Base-by-base conservation (phyloP, 2,888 invertebrate genomes). In the Pecten maximus region DNA sequence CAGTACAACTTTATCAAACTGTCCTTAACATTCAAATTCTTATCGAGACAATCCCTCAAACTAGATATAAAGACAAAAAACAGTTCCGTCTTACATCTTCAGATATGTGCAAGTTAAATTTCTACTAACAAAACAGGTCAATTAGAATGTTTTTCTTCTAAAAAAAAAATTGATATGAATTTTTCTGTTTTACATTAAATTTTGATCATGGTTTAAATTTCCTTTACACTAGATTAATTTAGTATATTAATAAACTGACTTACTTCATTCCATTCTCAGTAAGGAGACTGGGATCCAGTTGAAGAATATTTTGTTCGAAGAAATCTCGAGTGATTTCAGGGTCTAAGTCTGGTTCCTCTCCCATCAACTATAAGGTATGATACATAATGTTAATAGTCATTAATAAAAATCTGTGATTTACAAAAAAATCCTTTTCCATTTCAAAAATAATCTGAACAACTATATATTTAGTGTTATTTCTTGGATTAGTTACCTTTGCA, bases 251-350 rank as follows among this genome's bases (percentile, higher is more conserved):
- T 4, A 28, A 35, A 39, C 88, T 28, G n/a, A 16, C 97, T 96
- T 98, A 99, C 97, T 98, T 99, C 95, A 99, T 99, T 94, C 99
- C 99, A 96, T 98, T 98, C 97, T 99, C 99, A 10, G 99, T 99
- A 87, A 99, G 97, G 94, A 99, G 97, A 94, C 98, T 98, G 0
- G 99, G 99, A 97, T 99, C 98, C 95, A 99, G 97, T 96, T 98
- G 98, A 94, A 99, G 97, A 94, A 99, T 98, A 96, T 99, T 99
- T 95, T 98, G 98, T 97, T 99, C 98, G 97, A 99, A 99, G 97
- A 99, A 99, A 97, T 99, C 98, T 96, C 98, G 98, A 96, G 99
- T 99, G 91, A 99, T 99, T 94, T 99, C 98, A 0, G 99, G 99
- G 97, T 99, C 99, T 90, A 99, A 97, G 97, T 99, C 99, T 0